Base-by-base conservation (phyloP, 2,888 invertebrate species). In the Eumacrocentrus americanus region DNA sequence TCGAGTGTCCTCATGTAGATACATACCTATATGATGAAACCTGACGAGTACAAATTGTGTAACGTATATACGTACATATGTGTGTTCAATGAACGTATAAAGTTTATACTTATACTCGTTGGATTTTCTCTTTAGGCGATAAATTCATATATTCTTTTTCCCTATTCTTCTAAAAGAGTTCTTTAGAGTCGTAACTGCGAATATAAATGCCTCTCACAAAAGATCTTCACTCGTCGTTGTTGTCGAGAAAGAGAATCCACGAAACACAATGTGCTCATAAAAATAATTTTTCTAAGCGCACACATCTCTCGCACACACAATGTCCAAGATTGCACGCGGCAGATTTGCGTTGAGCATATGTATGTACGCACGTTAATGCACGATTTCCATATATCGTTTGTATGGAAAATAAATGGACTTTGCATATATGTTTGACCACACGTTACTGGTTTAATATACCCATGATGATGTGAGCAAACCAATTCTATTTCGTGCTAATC, bases 241-340 rank as follows among this genome's bases (percentile, higher is more conserved):
- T 34, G 14, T 25, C 34, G 7, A 5, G 29, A 52, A n/a, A 2
- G 51, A 42, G 42, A 50, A 51, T 35, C n/a, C 18, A n/a, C 44
- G 44, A 58, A 58, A 29, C n/a, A n/a, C 58, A 58, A 58, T 58
- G 44, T 50, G 38, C 50, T 58, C 58, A 50, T 58, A 58, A 58
- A 55, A 58, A 42, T 44, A 16, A 42, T 58, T 58, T 48, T 58
- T 51, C 51, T 51, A 42, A 51, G 22, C 35, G 11, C 46, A 42
- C 7, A 7, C 23, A 35, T 18, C n/a, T 20, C 20, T 50, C 35
- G 18, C 34, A n/a, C 18, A 11, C 22, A 55, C 52, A 53, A 47
- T 55, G 25, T 47, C 34, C 7, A 12, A 57, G 56, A 57, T 58
- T 51, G 51, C 18, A 29, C 44, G 20, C 14, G 34, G 34, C 16